Base-by-base conservation (phyloP, 35 echinoderm and acorn worm genomes). In the Patiria miniata region DNA sequence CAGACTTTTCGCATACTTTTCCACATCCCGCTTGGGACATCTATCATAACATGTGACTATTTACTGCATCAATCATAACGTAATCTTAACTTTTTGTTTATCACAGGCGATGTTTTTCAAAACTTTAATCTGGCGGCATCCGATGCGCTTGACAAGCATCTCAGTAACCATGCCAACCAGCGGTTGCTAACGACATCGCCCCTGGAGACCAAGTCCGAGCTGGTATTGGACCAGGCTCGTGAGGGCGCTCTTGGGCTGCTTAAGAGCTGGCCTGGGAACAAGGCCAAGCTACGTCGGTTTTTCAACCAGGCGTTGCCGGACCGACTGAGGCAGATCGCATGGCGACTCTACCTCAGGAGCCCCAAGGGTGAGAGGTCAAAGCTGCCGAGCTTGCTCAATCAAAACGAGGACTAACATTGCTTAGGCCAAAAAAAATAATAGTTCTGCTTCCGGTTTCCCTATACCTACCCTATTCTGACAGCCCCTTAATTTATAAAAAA, bases 261-360 rank as follows among this genome's bases (percentile, higher is more conserved):
- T 14, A 58, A 80, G 36, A 81, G 86, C 77, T 97, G 95, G 95
- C 95, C 95, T 12, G 91, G 93, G 37, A 90, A 93, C 54, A 97
- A 97, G 59, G 78, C 52, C 57, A 97, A 97, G 77, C 77, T 97
- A 0, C 88, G 93, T 30, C 17, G 57, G 61, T 97, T 88, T 59
- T 90, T 97, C 61, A 97, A 97, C 69, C 88, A 78, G 42, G 40
- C 52, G 16, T 69, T 97, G 56, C 85, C 91, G 8, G 51, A 77
- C 40, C 60, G 82, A 37, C 56, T 97, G 0, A 78, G 95, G 37
- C 78, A 88, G 44, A 40, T 93, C 9, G 68, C 83, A 42, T 93
- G 95, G 91, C 79, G 80, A 39, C 61, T 97, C n/a, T 86, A 53
- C 56, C 89, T 97, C 17, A 47, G 89, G 26, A 97, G 93, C 82